A percentile compares a stretch with the other conserved stretches of the same genome.
Conservation (phyloP, 2,113 vertebrate species). For the Gallinago paraguaiae region DNA sequence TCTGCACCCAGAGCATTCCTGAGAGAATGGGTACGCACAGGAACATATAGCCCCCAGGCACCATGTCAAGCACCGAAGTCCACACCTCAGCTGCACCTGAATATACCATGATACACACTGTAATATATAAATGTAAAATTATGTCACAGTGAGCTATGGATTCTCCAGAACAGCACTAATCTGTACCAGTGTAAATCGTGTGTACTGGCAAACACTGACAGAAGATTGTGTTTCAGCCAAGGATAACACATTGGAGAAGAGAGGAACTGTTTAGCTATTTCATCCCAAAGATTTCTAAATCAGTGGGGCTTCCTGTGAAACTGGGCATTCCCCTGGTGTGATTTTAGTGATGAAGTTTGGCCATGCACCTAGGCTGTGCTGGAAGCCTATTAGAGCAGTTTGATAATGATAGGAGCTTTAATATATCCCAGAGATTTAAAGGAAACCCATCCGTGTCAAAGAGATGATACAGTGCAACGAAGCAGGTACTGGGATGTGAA, state of each 20-base stretch:
- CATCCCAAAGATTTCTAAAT: background rate
- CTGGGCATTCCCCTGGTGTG: background rate
- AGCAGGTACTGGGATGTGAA: constrained; percentile 4
- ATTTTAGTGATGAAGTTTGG: background rate
- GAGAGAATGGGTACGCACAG: background rate
- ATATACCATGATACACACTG: background rate
- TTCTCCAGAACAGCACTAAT: background rate
- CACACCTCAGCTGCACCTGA: background rate
- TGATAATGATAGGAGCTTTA: constrained; percentile 15
- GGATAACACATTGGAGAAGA: background rate
- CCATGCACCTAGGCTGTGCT: background rate
- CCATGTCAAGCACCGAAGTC: background rate
- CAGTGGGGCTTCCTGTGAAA: background rate
- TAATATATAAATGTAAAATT: background rate
- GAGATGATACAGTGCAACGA: background rate
- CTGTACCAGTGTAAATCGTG: background rate
- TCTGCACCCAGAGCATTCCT: background rate
- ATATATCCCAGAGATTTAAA: constrained; percentile 22
- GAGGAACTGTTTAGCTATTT: background rate
- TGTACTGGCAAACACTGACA: background rate
- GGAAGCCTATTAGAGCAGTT: background rate
- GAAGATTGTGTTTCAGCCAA: constrained; percentile 5
- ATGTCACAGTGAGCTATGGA: background rate
- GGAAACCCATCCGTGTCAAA: constrained; percentile 4
- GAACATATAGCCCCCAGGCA: background rate